Percentiles rank a stretch among this genome's conserved stretches.
These are phyloP conservation scores for Mycetomoellerius zeteki DNA, from an alignment of 1,140 invertebrate species.

Conservation along the genomic window DNA sequence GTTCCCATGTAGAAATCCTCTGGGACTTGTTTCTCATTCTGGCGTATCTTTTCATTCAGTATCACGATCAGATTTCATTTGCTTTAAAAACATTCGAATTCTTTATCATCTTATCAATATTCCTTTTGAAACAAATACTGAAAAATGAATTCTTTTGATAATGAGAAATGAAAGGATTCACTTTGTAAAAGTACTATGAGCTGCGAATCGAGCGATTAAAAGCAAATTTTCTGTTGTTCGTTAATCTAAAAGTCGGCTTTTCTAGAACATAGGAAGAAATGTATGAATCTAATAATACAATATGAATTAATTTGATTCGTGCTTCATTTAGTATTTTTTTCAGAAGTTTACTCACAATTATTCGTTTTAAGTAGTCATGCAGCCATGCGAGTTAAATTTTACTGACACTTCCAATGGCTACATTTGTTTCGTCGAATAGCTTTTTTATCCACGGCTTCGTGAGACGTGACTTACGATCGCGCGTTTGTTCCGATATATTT, in stretches of 20 bases:
- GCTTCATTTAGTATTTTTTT: slow-evolving; percentile 6
- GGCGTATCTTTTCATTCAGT: background rate
- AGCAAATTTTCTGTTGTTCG: slow-evolving; percentile 33
- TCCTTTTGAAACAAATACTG: background rate
- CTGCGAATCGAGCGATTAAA: background rate
- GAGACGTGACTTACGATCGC: slow-evolving; percentile 28
- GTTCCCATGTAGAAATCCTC: slow-evolving; percentile 30
- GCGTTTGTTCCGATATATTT: slow-evolving; percentile 23
- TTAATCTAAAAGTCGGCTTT: background rate
- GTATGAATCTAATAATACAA: background rate
- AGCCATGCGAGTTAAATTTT: slow-evolving; percentile 27
- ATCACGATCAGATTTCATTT: background rate
- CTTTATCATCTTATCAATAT: background rate
- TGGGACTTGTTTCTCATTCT: slow-evolving; percentile 8
- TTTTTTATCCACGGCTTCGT: background rate
- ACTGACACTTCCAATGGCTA: slow-evolving; percentile 4
- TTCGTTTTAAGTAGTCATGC: slow-evolving; percentile 57
- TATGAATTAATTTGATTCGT: slow-evolving; percentile 53
- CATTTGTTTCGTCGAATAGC: slow-evolving; percentile 22
- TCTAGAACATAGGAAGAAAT: background rate
- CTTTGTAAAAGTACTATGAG: slow-evolving; percentile 40
- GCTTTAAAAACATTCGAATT: background rate
- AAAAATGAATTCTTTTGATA: slow-evolving; percentile 13
- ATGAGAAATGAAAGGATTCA: slow-evolving; percentile 5
- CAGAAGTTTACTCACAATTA: slow-evolving; percentile 14